Conservation (phyloP, 1,140 invertebrate species). For the Harpegnathos saltator region DNA sequence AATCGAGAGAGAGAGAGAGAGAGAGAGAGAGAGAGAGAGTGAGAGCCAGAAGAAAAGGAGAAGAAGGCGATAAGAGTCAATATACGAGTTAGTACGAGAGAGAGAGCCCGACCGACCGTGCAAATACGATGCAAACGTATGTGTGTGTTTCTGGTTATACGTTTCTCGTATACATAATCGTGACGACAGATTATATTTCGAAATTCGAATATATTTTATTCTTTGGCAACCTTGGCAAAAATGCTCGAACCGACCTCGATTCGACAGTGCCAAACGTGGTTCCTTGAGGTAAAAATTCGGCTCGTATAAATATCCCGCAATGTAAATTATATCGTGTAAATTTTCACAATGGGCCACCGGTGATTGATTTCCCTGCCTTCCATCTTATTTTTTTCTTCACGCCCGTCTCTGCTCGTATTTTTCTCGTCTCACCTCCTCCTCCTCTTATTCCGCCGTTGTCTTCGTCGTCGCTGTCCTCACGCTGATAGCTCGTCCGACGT, state of each 20-base stretch:
- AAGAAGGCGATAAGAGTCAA: no score
- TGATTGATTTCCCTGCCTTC: no score
- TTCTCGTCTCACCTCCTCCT: background rate
- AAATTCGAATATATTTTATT: constrained; percentile 21
- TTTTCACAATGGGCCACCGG: background rate
- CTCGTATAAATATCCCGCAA: background rate
- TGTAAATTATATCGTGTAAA: background rate
- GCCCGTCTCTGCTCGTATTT: background rate
- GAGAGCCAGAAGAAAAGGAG: no score
- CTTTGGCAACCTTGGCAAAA: background rate
- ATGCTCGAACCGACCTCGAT: background rate
- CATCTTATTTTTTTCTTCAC: no score
- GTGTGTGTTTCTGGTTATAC: no score
- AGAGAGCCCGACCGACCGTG: no score
- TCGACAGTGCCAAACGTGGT: background rate
- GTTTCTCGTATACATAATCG: no score
- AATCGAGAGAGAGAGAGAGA: no score
- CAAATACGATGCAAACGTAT: no score
- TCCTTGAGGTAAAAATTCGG: background rate
- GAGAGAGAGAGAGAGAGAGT: no score
- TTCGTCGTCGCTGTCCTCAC: background rate
- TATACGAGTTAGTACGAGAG: no score
- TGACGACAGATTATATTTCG: background rate
- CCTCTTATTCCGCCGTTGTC: no score
- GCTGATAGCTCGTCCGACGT: background rate